Percentiles rank a stretch among this genome's conserved stretches.
Conservation (phyloP, 2,888 invertebrate genomes). For the Hydraecia micacea region DNA sequence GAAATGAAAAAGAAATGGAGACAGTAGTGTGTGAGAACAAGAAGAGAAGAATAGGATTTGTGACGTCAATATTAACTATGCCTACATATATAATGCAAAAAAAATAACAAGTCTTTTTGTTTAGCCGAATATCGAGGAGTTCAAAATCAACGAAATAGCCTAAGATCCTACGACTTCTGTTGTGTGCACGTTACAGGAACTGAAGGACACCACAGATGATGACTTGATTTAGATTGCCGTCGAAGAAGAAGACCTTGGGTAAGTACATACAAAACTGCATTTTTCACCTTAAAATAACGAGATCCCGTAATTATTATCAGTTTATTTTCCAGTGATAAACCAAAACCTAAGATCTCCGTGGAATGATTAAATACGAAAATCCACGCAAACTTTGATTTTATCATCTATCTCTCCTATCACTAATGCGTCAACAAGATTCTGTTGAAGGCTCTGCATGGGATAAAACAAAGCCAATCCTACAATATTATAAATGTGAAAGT, state of each 20-base stretch:
- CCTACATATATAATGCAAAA: too few species aligned
- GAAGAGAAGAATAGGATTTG: too few species aligned
- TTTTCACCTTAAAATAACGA: neutral
- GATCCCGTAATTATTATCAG: neutral
- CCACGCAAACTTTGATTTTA: neutral
- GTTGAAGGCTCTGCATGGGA: neutral
- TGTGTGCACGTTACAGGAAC: neutral
- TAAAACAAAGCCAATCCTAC: neutral
- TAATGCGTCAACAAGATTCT: neutral
- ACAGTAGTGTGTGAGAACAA: neutral
- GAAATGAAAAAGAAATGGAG: neutral
- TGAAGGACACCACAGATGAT: neutral
- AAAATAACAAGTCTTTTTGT: neutral
- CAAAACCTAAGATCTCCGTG: neutral
- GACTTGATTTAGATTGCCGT: neutral
- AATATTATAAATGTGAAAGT: too few species aligned
- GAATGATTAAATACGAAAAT: neutral
- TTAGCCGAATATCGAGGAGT: neutral
- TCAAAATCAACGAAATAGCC: neutral
- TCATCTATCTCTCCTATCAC: neutral
- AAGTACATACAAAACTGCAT: neutral
- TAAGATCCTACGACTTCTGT: neutral
- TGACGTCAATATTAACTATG: too few species aligned
- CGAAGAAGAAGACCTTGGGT: neutral
- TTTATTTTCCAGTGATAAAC: neutral